phyloP scores from a whole-genome alignment of 2,797 vertebrate genomes.

The Sardinella longiceps region DNA sequence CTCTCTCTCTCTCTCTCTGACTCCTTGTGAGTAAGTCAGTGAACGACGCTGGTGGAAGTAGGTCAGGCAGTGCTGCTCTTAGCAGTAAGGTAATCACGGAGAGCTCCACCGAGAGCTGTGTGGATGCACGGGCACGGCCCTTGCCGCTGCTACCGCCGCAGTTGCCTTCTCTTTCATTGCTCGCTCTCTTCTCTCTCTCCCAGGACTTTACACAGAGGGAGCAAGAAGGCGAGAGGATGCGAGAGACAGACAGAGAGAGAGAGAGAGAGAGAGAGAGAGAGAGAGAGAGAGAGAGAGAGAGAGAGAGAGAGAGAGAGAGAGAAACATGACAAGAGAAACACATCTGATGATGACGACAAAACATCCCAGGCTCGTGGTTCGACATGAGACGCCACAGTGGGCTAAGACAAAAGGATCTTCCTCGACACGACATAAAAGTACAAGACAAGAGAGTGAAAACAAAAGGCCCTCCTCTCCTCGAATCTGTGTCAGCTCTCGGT shows the following conservation, averaged over 20 bases:
- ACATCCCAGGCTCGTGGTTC: neutral
- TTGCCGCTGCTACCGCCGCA: neutral
- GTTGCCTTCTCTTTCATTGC: neutral
- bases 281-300: neutral
- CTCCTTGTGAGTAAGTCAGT: conserved; percentile 48
- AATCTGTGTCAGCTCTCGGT: conserved; percentile 5
- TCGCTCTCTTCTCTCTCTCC: neutral
- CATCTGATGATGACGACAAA: neutral
- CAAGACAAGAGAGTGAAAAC: conserved; percentile 12
- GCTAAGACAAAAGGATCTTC: neutral
- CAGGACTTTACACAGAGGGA: conserved; percentile 4
- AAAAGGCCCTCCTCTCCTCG: neutral
- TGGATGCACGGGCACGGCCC: neutral
- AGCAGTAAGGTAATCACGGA: conserved; percentile 42
- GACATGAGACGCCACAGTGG: conserved; percentile 13
- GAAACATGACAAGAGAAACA: neutral
- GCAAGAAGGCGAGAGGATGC: neutral
- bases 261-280: neutral
- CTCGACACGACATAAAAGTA: neutral
- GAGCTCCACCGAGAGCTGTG: neutral
- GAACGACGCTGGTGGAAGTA: conserved; percentile 50
- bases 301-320: neutral
- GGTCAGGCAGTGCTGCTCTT: conserved; percentile 57
- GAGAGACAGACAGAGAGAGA: neutral
- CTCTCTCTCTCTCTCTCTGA: neutral